Evolutionary conservation across 2,888 invertebrate genomes (phyloP).

Genomic region (Chromoteleia sp.): DNA sequence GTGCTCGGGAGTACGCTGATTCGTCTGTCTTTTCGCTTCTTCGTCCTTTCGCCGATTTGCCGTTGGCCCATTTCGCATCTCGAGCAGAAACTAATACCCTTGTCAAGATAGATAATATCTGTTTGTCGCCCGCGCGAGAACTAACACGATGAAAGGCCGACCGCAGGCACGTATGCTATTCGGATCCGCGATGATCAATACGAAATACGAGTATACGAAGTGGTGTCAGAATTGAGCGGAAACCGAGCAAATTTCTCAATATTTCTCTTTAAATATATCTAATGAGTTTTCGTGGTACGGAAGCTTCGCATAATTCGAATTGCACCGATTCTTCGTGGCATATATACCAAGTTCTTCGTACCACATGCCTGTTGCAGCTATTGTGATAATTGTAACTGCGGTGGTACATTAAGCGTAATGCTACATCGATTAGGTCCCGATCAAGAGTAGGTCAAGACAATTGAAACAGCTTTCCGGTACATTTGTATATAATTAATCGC

Average conservation of each 20-base stretch:
- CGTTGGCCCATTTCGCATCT: slow-evolving; percentile 72
- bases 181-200: slow-evolving; percentile 60
- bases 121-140: slow-evolving; percentile 68
- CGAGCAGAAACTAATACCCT: slow-evolving; percentile 74
- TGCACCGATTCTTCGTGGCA: slow-evolving; percentile 17
- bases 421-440: slow-evolving; percentile 13
- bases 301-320: slow-evolving; percentile 3
- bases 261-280: slow-evolving; percentile 40
- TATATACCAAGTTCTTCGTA: slow-evolving; percentile 7
- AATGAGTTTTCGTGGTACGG: slow-evolving; percentile 25
- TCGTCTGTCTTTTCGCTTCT: slow-evolving; percentile 65
- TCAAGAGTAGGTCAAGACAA: slow-evolving; percentile 28
- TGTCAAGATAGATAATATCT: slow-evolving; percentile 74
- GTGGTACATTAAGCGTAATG: slow-evolving; percentile 23
- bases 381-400: slow-evolving; percentile 20
- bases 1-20: slow-evolving; percentile 8
- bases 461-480: slow-evolving; percentile 28
- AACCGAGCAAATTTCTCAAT: slow-evolving; percentile 48
- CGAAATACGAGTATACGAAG: slow-evolving; percentile 32
- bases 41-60: slow-evolving; percentile 60
- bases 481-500: slow-evolving; percentile 26
- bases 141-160: slow-evolving; percentile 55
- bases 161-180: slow-evolving; percentile 61
- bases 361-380: background rate
- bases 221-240: slow-evolving; percentile 51